Evolutionary conservation across 2,888 invertebrate genomes (phyloP), one percentile per base, ranked within the genome.

Genomic region (Tiliacea citrago): DNA sequence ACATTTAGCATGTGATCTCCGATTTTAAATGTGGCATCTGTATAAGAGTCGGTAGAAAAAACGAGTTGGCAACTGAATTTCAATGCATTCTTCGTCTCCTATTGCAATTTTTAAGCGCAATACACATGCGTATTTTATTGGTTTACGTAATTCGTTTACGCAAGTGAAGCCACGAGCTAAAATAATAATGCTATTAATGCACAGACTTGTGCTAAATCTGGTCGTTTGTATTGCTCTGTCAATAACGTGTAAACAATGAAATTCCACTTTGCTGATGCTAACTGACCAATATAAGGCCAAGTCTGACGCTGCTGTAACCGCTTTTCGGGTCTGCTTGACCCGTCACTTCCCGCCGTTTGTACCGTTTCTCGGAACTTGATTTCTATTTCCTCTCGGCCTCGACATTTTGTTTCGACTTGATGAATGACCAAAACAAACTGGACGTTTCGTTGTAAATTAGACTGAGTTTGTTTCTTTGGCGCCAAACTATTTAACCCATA

Each of bases 391-490:
- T 75, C 61, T 68, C 63, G 62, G 65, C 67, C 68, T 80, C 77
- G 75, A 76, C 74, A 82, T 83, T n/a, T 78, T 86, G 74, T 82
- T 75, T 83, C 81, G 75, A 82, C 81, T 82, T 87, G 85, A 88
- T 88, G 79, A 80, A 86, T 82, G 86, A 86, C 81, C 86, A 84
- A 86, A 87, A 88, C 84, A 87, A 83, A 81, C 83, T 83, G 57
- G 55, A 83, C 82, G 84, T 81, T 84, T 82, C 77, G 77, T 77
- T 84, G 82, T 87, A 87, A 86, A 88, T 88, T 86, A 86, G 68
- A 76, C 75, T 73, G 75, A 8, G 81, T 87, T 86, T 86, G 85
- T 85, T 85, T 82, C 73, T 77, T 73, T 79, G 75, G 69, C 81
- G 77, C 70, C 72, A 74, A 74, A 77, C 73, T 68, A 66, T 71